These are phyloP conservation scores for Volucella inanis DNA, from an alignment of 2,888 invertebrate species.

Conservation along the genomic window DNA sequence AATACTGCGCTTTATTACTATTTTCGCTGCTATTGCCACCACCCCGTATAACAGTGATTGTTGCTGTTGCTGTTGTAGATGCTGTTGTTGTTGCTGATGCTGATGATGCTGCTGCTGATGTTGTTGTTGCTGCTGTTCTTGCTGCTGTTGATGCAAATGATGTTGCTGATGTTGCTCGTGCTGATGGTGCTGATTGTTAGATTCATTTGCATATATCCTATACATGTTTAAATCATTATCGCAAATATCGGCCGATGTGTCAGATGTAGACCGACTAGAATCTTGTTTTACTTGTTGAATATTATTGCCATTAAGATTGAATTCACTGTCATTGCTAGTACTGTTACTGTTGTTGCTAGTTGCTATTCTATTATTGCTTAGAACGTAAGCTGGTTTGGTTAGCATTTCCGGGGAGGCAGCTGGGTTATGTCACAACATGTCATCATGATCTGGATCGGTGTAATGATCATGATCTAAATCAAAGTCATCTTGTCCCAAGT, in stretches of 20 bases:
- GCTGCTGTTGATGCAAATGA: slow-evolving; percentile 44
- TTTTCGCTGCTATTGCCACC: slow-evolving; percentile 62
- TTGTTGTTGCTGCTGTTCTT: slow-evolving; percentile 44
- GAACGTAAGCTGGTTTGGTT: slow-evolving; percentile 48
- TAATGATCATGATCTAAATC: slow-evolving; percentile 79
- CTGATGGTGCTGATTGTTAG: slow-evolving; percentile 50
- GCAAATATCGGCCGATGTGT: slow-evolving; percentile 52
- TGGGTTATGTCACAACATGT: slow-evolving; percentile 78
- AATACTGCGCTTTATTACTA: slow-evolving; percentile 67
- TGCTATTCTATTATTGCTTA: slow-evolving; percentile 62
- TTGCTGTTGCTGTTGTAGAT: slow-evolving; percentile 52
- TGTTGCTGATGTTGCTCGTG: slow-evolving; percentile 49
- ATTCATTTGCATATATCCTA: slow-evolving; percentile 53
- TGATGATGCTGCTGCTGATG: slow-evolving; percentile 46
- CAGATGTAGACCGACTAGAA: slow-evolving; percentile 18
- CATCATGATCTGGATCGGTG: slow-evolving; percentile 76
- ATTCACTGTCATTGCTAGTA: slow-evolving; percentile 58
- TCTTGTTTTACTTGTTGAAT: slow-evolving; percentile 50
- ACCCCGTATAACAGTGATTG: slow-evolving; percentile 71
- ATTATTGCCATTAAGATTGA: slow-evolving; percentile 40
- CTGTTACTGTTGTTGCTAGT: slow-evolving; percentile 56
- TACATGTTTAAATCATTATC: slow-evolving; percentile 67
- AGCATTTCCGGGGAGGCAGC: slow-evolving; percentile 66
- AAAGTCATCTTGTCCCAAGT: slow-evolving; percentile 81
- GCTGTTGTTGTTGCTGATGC: slow-evolving; percentile 49